A percentile compares a stretch with the other conserved stretches of the same genome.
phyloP scores from a whole-genome alignment of 2,113 vertebrate genomes.

The Sus scrofa region DNA sequence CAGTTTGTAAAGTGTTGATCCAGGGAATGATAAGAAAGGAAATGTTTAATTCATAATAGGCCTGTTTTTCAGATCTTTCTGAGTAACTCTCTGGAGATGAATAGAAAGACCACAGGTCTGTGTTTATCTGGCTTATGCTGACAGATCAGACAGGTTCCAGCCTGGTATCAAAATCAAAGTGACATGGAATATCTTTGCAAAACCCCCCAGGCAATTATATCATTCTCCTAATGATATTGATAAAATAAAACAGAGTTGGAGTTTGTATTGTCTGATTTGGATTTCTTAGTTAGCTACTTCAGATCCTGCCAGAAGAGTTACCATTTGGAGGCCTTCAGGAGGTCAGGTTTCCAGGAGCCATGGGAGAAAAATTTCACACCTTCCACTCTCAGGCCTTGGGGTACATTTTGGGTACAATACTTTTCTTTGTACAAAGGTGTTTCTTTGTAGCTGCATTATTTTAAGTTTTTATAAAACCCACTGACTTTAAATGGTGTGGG shows the following conservation, averaged over 20 bases:
- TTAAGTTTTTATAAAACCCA: not conserved
- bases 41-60: conserved; percentile 88
- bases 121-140: conserved; percentile 94
- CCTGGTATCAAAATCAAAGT: conserved; percentile 92
- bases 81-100: conserved; percentile 88
- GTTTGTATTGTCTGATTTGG: conserved; percentile 84
- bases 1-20: conserved; percentile 90
- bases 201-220: conserved; percentile 93
- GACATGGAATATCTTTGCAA: conserved; percentile 92
- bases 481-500: not conserved
- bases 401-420: not conserved
- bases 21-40: conserved; percentile 89
- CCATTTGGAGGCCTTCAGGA: not conserved
- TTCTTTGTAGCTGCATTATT: not conserved
- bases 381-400: not conserved
- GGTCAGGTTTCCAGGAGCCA: not conserved
- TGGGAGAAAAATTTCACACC: not conserved
- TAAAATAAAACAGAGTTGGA: conserved; percentile 86
- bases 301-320: conserved; percentile 62
- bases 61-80: conserved; percentile 87
- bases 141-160: conserved; percentile 94
- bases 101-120: too few species aligned
- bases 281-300: conserved; percentile 81
- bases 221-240: conserved; percentile 90
- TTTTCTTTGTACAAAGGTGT: not conserved